Evolutionary conservation across 2,888 invertebrate species (phyloP), one percentile per base, ranked within the genome.

Genomic region (Xestoiulus laeticollis): DNA sequence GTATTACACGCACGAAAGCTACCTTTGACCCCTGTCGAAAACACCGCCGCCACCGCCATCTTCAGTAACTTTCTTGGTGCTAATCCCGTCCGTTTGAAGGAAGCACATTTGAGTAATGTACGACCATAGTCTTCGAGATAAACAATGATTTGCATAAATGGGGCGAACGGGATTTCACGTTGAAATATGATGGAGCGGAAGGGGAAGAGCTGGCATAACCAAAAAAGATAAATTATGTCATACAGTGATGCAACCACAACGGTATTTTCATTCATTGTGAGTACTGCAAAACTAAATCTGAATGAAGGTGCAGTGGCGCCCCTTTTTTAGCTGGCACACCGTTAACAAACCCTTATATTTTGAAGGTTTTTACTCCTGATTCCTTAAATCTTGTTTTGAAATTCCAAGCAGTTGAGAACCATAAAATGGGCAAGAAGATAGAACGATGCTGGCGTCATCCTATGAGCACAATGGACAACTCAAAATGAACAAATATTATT

Each of bases 101-200:
- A 38, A 38, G 6, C 38, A 38, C 38, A 38, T 38, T 38, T 5
- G 38, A 38, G 38, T 38, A 38, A 38, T 38, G 19, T 5, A 59
- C 19, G 53, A n/a, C 53, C 48, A 48, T 19, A 16, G 16, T 59
- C 53, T 48, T 14, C 6, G 53, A 59, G n/a, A 59, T 59, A n/a
- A 59, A 59, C 53, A n/a, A n/a, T 59, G 53, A 59, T 59, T 59
- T 59, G 53, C 53, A 59, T 59, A 59, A 59, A n/a, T n/a, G 53
- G 53, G 53, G n/a, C 53, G 53, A 59, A 59, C 53, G 53, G 53
- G 53, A 59, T 59, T 59, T n/a, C 19, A n/a, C 19, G n/a, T n/a
- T n/a, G 5, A 38, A 59, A 59, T 59, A n/a, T 59, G 19, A 59
- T 59, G 53, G n/a, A 48, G 38, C 0, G 38, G 38, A 38, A 38